Evolutionary conservation across 2,113 vertebrate species (phyloP), one percentile per base, ranked within the genome.

Genomic region (Nothobranchius kuhntae): DNA sequence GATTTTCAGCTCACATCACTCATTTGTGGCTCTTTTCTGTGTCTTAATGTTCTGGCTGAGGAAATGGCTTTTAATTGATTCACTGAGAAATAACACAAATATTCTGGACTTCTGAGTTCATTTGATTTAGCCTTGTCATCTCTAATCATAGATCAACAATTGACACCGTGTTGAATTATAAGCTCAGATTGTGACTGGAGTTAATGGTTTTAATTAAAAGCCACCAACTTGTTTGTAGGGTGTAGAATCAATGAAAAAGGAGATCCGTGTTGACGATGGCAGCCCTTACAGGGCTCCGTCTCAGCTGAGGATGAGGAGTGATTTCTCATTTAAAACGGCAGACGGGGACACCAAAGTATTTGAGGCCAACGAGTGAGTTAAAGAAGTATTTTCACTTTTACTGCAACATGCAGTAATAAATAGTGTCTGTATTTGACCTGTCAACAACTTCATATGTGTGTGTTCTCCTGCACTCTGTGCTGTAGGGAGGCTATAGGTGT

Each of bases 211-310:
- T 40, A 3, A 40, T 9, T 8, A 5, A 40, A 40, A 40, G 9
- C 7, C 38, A 40, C 9, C 38, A 8, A 7, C 38, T 3, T 71
- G n/a, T 71, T 13, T 72, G 30, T 68, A 99, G 98, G 89, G 97
- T 2, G 94, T 99, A 13, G 96, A 98, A 73, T 92, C 83, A 0
- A 95, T 99, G 10, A 96, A 93, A 92, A 98, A 96, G 78, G 96
- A 99, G 74, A 92, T 99, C 0, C 95, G 97, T 7, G 94, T 95
- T 0, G 94, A 93, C 0, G 94, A 96, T 11, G 94, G 83, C 0
- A 96, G 95, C 0, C 92, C 95, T 13, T 99, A 99, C 88, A 92
- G 93, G 45, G 92, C 96, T 2, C 98, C 97, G 0, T 77, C 93
- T 65, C 87, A 92, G 36, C 91, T 99, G 12, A 89, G 96, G 30